Percentiles rank a stretch among this genome's conserved stretches.
Conservation (phyloP, 2,888 invertebrate species). For the Yponomeuta cagnagella region DNA sequence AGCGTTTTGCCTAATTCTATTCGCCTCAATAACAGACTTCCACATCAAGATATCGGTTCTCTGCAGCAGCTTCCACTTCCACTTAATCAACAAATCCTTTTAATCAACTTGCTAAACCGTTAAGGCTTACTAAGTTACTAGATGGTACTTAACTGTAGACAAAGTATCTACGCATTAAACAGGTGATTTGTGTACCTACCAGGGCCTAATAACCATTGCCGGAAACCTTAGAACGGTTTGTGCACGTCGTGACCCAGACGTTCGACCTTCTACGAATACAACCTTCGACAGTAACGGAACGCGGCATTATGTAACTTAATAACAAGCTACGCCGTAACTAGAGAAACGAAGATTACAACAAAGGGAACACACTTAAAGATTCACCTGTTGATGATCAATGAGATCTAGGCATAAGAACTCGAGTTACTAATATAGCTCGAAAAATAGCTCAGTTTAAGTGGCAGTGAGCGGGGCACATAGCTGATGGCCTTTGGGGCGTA, state of each 20-base stretch:
- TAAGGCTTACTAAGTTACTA: too few species aligned
- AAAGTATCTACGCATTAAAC: not conserved
- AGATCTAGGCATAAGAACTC: too few species aligned
- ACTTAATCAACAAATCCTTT: too few species aligned
- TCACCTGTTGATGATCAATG: not conserved
- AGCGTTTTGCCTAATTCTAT: too few species aligned
- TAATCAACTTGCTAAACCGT: too few species aligned
- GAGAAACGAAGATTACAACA: not conserved
- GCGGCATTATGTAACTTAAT: slow-evolving; percentile 37
- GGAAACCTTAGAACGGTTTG: slow-evolving; percentile 11
- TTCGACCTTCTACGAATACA: slow-evolving; percentile 52
- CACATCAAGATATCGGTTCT: too few species aligned
- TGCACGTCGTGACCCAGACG: slow-evolving; percentile 40
- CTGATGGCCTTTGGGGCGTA: too few species aligned
- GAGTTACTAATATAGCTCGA: too few species aligned
- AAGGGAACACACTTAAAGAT: not conserved
- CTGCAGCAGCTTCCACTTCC: too few species aligned
- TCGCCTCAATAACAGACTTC: too few species aligned
- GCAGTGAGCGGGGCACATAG: too few species aligned
- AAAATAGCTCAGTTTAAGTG: too few species aligned
- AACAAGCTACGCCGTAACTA: not conserved
- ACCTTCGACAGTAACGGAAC: slow-evolving; percentile 62
- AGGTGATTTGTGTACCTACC: not conserved
- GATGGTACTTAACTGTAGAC: not conserved
- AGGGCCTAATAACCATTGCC: not conserved